Evolutionary conservation across 2,113 vertebrate genomes (phyloP).

Genomic region (Elephantulus edwardii): DNA sequence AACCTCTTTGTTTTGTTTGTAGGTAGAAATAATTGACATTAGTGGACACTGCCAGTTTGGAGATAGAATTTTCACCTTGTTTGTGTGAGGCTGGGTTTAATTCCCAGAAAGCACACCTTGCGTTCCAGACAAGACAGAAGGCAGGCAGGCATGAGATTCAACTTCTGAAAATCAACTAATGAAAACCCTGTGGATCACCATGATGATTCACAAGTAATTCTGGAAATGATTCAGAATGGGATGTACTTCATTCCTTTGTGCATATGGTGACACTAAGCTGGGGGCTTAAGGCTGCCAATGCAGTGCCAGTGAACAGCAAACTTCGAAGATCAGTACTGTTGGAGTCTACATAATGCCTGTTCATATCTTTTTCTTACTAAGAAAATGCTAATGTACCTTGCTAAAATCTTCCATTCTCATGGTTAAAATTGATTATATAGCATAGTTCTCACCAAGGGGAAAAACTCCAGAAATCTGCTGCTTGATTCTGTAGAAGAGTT

Average conservation of each 20-base stretch:
- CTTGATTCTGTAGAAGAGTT: neutral
- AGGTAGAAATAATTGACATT: neutral
- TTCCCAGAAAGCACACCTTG: neutral
- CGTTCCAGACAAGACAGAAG: too few species aligned
- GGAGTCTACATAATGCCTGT: neutral
- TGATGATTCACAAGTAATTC: too few species aligned
- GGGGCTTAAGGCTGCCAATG: too few species aligned
- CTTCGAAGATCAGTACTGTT: neutral
- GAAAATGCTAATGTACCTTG: neutral
- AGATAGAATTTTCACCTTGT: neutral
- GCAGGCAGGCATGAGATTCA: too few species aligned
- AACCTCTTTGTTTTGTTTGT: constrained; percentile 10
- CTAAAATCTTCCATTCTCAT: neutral
- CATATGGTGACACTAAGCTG: too few species aligned
- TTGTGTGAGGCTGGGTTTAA: neutral
- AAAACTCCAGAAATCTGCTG: neutral
- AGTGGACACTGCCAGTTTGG: neutral
- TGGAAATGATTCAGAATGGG: too few species aligned
- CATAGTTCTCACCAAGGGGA: neutral
- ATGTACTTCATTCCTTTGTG: too few species aligned
- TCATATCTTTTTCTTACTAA: neutral
- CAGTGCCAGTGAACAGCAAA: too few species aligned
- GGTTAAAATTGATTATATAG: neutral
- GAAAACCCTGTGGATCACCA: too few species aligned
- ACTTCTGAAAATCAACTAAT: too few species aligned